Evolutionary conservation across 1,140 invertebrate genomes (phyloP), one percentile per base, ranked within the genome.

Genomic region (Amyelois transitella): DNA sequence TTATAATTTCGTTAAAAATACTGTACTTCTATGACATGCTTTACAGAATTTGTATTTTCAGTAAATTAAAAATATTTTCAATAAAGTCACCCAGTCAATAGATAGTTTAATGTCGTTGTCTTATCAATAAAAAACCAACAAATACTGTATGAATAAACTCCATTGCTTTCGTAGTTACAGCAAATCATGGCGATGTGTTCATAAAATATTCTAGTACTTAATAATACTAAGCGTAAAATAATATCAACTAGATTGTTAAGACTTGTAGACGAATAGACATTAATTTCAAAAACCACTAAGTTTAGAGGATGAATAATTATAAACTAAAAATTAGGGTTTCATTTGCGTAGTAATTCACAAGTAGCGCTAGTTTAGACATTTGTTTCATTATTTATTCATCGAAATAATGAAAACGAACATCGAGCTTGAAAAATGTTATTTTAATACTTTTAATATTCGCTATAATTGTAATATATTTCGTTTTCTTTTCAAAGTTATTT

Each of bases 291-390:
- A 72, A 75, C 77, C 79, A 84, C 81, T 87, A 84, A 85, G 84
- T 87, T 87, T 87, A 87, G 84, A 87, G 84, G 84, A 87, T 87
- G 84, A 83, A 75, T 78, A 85, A 53, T 73, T 78, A 85, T 54
- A 72, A 77, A 66, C 70, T 60, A 62, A 72, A 62, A 66, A 68
- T 69, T 85, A 87, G 79, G 67, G 47, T 62, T 73, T 81, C 10
- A 64, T 79, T 84, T 85, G 69, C 66, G 69, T 85, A 87, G 79
- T 53, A 64, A 58, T 45, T 66, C 69, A 70, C 68, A 28, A 62
- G 56, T 87, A 80, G 70, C 45, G 61, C 74, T 86, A 87, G 84
- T 74, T 84, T 85, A 87, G 81, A 74, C 58, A 72, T 43, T 52
- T 58, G 38, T 62, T 59, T 53, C 54, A 71, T 71, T 55, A 56